Evolutionary conservation across 2,888 invertebrate species (phyloP), one percentile per base, ranked within the genome.

Genomic region (Rugalucina vietnamica): DNA sequence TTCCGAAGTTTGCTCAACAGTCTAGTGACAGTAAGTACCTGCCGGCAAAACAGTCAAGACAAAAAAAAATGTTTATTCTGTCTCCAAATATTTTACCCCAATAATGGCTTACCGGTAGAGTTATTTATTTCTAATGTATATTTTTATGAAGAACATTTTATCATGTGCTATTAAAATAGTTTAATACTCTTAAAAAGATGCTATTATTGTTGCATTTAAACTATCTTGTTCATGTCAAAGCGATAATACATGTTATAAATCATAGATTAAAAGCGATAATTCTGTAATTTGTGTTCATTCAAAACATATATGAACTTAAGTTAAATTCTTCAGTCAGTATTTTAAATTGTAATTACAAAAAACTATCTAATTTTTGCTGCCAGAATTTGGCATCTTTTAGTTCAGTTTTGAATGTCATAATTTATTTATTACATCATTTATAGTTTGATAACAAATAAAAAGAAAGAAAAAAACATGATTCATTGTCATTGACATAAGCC

Each of bases 101-200:
- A 21, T 54, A 54, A 54, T 54, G 65, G 18, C 34, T 65, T 65
- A 65, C 65, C 54, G 24, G 2, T 65, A 29, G 32, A 65, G 65
- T 65, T 65, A 65, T 65, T 65, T 65, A 65, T 65, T 65, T 32
- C 65, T 65, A 65, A 65, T 34, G 18, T 65, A 65, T 65, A 34
- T 65, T 65, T 65, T 34, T 65, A 34, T 60, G 60, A 60, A 65
- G 34, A 65, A 65, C 34, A 34, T 65, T 65, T 32, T 65, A 65
- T 65, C 65, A 65, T 65, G 65, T 65, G 65, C 65, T 65, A 43
- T 43, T 43, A 8, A 65, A 65, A 18, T 65, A 65, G 65, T 34
- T 65, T 34, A 32, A 34, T 2, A 1, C 21, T 21, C 1, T 1
- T 65, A 34, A 34, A 65, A 65, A 65, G 12, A 32, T 34, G 65